Percentiles rank a stretch among this genome's conserved stretches.
Conservation (phyloP, 2,113 vertebrate genomes). For the Rhea pennata region DNA sequence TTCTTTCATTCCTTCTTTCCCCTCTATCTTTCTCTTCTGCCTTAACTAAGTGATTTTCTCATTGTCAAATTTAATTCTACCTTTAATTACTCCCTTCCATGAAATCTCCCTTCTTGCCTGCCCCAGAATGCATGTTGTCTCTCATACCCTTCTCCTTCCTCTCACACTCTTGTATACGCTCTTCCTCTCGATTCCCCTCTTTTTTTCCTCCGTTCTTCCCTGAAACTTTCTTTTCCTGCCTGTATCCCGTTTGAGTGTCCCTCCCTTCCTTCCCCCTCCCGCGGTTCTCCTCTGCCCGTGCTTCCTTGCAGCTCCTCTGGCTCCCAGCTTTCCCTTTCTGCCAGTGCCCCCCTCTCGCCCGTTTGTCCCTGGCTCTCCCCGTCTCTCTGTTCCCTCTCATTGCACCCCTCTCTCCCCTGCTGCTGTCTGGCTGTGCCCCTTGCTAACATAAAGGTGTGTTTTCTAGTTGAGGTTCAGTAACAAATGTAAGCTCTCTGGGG, state of each 20-base stretch:
- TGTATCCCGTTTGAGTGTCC: background rate
- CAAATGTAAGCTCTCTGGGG: too few relatives aligned
- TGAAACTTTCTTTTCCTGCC: background rate
- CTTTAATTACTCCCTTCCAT: background rate
- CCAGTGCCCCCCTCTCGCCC: background rate
- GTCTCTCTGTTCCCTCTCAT: background rate
- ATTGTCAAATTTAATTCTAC: background rate
- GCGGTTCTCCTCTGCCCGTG: background rate
- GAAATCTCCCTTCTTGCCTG: background rate
- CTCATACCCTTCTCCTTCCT: background rate
- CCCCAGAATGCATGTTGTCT: background rate
- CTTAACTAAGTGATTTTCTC: background rate
- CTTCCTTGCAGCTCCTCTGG: background rate
- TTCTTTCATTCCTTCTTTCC: background rate
- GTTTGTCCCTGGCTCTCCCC: background rate
- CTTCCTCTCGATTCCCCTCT: background rate
- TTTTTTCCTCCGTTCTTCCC: background rate
- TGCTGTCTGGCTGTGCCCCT: background rate
- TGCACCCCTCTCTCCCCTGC: background rate
- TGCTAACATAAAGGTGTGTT: too few relatives aligned
- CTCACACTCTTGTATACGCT: accelerated
- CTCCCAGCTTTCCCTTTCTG: background rate
- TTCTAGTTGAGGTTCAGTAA: too few relatives aligned
- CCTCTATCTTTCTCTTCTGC: background rate
- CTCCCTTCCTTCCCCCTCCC: background rate